These are phyloP conservation scores for Datnioides undecimradiatus DNA, from an alignment of 2,113 vertebrate species.

Conservation along the genomic window DNA sequence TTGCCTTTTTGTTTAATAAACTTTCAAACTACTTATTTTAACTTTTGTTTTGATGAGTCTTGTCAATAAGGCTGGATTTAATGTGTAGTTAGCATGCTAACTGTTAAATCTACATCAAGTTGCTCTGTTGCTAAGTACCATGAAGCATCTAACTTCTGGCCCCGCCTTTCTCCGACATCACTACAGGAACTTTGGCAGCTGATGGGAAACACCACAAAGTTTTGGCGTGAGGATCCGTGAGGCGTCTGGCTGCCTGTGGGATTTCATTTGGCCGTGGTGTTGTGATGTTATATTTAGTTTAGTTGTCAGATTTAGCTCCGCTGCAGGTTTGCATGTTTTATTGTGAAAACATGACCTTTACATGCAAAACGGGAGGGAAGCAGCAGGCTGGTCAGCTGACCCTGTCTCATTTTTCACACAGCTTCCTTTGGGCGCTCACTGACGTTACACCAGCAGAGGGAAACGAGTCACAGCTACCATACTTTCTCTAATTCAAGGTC, in stretches of 20 bases:
- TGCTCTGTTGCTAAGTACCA: background rate
- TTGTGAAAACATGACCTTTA: constrained; percentile 10
- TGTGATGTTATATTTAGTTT: constrained; percentile 21
- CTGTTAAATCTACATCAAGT: background rate
- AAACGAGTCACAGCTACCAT: no score
- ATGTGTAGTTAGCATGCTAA: background rate
- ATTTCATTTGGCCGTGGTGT: background rate
- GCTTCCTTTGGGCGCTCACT: background rate
- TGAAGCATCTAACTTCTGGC: background rate
- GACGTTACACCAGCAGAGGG: accelerated
- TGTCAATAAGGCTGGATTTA: no score
- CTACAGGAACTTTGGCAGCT: constrained; percentile 17
- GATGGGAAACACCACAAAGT: background rate
- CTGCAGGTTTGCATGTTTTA: constrained; percentile 13
- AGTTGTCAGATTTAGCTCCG: background rate
- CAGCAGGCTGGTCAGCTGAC: background rate
- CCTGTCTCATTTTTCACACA: background rate
- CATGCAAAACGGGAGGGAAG: background rate
- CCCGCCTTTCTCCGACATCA: background rate
- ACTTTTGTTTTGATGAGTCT: no score
- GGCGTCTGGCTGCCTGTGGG: background rate
- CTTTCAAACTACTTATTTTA: no score
- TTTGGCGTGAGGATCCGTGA: background rate
- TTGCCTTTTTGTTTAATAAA: no score
- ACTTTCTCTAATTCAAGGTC: no score